These are phyloP conservation scores for Micromys minutus DNA, from an alignment of 2,113 vertebrate genomes.

Conservation along the genomic window DNA sequence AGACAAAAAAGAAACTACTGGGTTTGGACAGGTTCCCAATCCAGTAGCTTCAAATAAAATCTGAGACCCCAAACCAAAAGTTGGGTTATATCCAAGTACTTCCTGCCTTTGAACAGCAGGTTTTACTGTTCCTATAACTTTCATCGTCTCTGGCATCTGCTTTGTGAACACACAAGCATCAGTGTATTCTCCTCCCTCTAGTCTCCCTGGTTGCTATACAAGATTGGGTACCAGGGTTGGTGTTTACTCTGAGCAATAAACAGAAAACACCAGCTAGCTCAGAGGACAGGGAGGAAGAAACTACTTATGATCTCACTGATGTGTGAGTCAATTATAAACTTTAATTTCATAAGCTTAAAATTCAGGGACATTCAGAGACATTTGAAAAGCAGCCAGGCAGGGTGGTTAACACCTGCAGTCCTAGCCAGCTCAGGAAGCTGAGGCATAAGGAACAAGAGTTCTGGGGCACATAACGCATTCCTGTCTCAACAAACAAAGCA, in stretches of 20 bases:
- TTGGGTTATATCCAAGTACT: neutral
- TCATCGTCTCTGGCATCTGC: conserved; percentile 18
- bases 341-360: conserved; percentile 27
- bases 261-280: conserved; percentile 37
- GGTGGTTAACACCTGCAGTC: neutral
- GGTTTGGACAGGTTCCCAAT: neutral
- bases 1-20: conserved; percentile 25
- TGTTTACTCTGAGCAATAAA: conserved; percentile 27
- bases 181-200: neutral
- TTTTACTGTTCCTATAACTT: neutral
- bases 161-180: neutral
- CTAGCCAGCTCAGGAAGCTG: neutral
- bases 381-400: neutral
- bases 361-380: neutral
- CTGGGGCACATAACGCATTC: neutral
- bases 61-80: neutral
- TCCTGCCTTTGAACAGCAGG: neutral
- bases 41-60: neutral
- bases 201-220: conserved; percentile 19
- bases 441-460: neutral
- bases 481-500: neutral
- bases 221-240: conserved; percentile 13
- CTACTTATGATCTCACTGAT: conserved; percentile 43
- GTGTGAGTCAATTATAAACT: conserved; percentile 12
- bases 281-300: neutral